Evolutionary conservation across 2,888 invertebrate species (phyloP), one percentile per base, ranked within the genome.

Genomic region (Chrysomela aeneicollis): DNA sequence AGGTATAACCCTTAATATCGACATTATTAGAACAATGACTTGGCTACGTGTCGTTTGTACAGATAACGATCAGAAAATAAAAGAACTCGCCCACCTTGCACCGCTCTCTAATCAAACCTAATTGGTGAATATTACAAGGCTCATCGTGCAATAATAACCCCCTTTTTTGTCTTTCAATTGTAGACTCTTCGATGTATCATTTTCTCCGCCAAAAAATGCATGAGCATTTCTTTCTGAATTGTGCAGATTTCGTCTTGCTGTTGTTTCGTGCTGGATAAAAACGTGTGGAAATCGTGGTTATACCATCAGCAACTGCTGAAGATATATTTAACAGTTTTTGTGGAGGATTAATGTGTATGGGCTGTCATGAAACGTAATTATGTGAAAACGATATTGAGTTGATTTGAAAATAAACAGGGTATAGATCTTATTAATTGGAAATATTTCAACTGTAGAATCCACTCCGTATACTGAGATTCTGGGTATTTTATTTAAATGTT

Each of bases 101-200:
- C 67, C 67, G 67, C 67, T 63, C 67, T 67, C 54, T 67, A 67
- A 67, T 67, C 67, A 54, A 37, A 22, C 35, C 55, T 67, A 67
- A 67, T 67, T 67, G 63, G 63, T 63, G 42, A 46, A 57, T 42
- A 57, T 57, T 57, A 57, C 57, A 30, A 26, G 57, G 37, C 54
- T 47, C 30, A 47, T 54, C 46, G 42, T 55, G 64, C 26, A 32
- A 51, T 64, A 64, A 64, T 64, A 59, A 64, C 64, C 60, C 26
- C n/a, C 64, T 60, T 64, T 60, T 64, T 59, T 37, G 51, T 37
- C 55, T 42, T 42, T 32, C 54, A 59, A 64, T 64, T 59, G 35
- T 49, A 61, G 35, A 49, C 53, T 42, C 47, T 54, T 61, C 61
- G 37, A 55, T 46, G 53, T 64, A 60, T 64, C 60, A 60, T 64